Evolutionary conservation across 1,140 invertebrate species (phyloP).

Genomic region (Drosophila kohkoa): DNA sequence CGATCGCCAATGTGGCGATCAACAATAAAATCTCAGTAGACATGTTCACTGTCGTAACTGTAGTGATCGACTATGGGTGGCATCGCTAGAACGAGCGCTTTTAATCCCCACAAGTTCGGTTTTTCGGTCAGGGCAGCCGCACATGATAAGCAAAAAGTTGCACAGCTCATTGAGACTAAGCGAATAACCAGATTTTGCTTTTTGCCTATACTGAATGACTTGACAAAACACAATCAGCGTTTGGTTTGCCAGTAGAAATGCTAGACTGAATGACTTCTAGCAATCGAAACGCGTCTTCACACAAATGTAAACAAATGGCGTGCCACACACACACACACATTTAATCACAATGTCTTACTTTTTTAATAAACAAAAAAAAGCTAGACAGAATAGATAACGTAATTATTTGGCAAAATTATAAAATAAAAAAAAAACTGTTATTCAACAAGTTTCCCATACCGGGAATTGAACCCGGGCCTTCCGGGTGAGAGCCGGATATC

Average conservation of each 20-base stretch:
- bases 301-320: not conserved
- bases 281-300: not conserved
- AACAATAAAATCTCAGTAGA: conserved; percentile 48
- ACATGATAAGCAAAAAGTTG: conserved; percentile 11
- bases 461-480: conserved; percentile 94
- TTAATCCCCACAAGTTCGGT: not conserved
- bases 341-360: too few species aligned
- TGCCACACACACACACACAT: too few species aligned
- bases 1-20: conserved; percentile 45
- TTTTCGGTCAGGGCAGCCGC: not conserved
- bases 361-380: too few species aligned
- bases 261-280: not conserved
- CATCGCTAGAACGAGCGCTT: not conserved
- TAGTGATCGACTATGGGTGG: conserved; percentile 20
- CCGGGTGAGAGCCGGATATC: conserved; percentile 87
- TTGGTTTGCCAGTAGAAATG: not conserved
- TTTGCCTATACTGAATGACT: conserved; percentile 6
- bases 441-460: conserved; percentile 88
- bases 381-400: too few species aligned
- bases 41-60: conserved; percentile 40
- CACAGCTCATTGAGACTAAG: not conserved
- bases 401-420: not conserved
- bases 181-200: not conserved
- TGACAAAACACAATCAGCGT: not conserved
- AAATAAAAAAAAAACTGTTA: not conserved